Base-by-base conservation (phyloP, 2,797 vertebrate genomes). In the Phoxinus dragarum region DNA sequence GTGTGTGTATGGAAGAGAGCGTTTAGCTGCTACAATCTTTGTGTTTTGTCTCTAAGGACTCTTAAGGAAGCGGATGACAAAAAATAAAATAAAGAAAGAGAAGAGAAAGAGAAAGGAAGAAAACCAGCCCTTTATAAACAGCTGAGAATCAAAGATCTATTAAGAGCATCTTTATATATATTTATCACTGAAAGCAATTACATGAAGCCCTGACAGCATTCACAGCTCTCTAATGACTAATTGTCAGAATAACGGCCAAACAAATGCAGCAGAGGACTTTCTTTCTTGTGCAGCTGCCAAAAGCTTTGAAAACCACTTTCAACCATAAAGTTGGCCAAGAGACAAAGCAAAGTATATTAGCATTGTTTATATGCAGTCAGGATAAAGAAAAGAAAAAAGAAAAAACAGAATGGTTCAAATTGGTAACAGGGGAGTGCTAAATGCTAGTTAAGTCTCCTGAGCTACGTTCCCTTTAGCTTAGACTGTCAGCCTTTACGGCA, bases 171-270 rank as follows among this genome's bases (percentile, higher is more conserved):
- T 91, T 92, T 82, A 87, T 84, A 93, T 88, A 86, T 81, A 91
- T 92, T 91, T 92, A 90, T 93, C 89, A 91, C 87, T 91, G 89
- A 88, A 93, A 92, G 91, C 92, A 93, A 42, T 14, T 52, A 27
- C 14, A 88, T 54, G 89, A 69, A 31, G 75, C 68, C 84, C 86
- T 87, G 88, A 92, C 90, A 91, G 86, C 27, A 79, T 52, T 67
- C 74, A 52, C 61, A 74, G 76, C 69, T 69, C 64, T 68, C 64
- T 47, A 90, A 88, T 56, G 88, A 86, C 90, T 92, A 92, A 94
- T 92, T 91, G 90, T 84, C 68, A 85, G 80, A 84, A 79, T 87
- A 87, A 93, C 89, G 87, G 87, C 86, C 88, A 92, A 92, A 5
- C 14, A 93, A 88, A 89, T 91, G 90, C 86, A 86, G 69, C 69